Percentiles rank a stretch among this genome's conserved stretches.
phyloP scores from a whole-genome alignment of 2,797 vertebrate species.

The Rhinella marina region DNA sequence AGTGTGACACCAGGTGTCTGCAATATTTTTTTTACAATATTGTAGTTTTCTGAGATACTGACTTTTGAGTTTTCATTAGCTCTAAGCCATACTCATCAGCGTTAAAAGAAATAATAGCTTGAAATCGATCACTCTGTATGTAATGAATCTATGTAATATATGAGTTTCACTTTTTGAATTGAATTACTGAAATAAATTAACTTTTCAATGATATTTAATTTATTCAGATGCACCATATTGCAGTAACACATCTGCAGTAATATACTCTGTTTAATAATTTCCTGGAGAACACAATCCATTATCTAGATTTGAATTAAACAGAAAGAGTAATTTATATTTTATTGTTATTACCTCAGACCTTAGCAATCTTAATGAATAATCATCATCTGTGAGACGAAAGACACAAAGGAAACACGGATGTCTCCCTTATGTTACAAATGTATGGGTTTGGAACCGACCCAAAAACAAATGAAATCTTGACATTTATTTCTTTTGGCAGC shows the following conservation, averaged over 20 bases:
- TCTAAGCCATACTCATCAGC: no score
- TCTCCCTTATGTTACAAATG: conserved; percentile 18
- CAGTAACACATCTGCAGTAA: not conserved
- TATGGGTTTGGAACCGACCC: not conserved
- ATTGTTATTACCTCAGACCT: not conserved
- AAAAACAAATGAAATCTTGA: conserved; percentile 15
- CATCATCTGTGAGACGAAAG: conserved; percentile 2
- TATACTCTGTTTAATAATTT: not conserved
- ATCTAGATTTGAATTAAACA: not conserved
- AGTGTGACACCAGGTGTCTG: no score
- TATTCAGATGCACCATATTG: not conserved
- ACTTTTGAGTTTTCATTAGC: no score
- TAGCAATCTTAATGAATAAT: not conserved
- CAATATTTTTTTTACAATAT: no score
- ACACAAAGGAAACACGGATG: not conserved
- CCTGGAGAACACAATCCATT: not conserved
- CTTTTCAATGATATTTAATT: no score
- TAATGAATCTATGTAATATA: no score
- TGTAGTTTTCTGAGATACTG: no score
- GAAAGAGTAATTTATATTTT: not conserved
- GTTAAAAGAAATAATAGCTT: no score
- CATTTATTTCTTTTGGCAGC: conserved; percentile 42
- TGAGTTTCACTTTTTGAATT: no score
- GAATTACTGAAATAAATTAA: no score
- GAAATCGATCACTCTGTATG: no score